These are phyloP conservation scores for Synchiropus splendidus DNA, from an alignment of 2,113 vertebrate genomes.

Conservation along the genomic window DNA sequence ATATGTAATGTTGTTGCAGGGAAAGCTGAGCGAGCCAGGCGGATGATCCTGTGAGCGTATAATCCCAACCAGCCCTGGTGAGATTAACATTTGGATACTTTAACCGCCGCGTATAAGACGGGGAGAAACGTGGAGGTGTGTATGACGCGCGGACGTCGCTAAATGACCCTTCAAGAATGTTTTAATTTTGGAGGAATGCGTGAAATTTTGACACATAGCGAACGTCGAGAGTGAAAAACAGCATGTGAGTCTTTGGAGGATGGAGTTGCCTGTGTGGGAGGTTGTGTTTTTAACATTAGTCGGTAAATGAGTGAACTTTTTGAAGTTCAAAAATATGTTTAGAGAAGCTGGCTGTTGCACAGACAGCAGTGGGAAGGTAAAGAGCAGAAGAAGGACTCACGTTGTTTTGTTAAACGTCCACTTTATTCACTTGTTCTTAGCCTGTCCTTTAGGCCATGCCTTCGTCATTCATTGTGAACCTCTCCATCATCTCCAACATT, in stretches of 20 bases:
- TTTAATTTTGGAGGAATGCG: constrained; percentile 44
- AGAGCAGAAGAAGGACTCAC: background rate
- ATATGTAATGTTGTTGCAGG: constrained; percentile 15
- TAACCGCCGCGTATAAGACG: too few relatives aligned
- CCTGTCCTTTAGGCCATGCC: too few relatives aligned
- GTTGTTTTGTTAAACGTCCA: background rate
- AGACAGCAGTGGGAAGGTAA: background rate
- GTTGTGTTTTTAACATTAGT: constrained; percentile 40
- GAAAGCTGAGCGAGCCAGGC: background rate
- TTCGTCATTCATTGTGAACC: too few relatives aligned
- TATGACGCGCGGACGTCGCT: too few relatives aligned
- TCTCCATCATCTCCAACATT: too few relatives aligned
- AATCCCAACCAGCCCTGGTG: constrained; percentile 20
- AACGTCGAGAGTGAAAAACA: constrained; percentile 23
- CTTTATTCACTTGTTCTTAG: too few relatives aligned
- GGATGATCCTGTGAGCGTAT: background rate
- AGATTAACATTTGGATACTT: background rate
- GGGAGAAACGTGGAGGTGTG: constrained; percentile 1
- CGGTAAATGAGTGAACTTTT: constrained; percentile 7
- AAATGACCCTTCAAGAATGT: constrained; percentile 33
- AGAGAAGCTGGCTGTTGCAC: background rate
- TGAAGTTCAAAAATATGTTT: background rate
- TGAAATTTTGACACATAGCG: constrained; percentile 34
- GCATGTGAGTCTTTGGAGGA: constrained; percentile 12
- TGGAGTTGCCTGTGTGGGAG: constrained; percentile 32